phyloP scores from a whole-genome alignment of 35 echinoderm and acorn worm genomes.

The Strongylocentrotus purpuratus region DNA sequence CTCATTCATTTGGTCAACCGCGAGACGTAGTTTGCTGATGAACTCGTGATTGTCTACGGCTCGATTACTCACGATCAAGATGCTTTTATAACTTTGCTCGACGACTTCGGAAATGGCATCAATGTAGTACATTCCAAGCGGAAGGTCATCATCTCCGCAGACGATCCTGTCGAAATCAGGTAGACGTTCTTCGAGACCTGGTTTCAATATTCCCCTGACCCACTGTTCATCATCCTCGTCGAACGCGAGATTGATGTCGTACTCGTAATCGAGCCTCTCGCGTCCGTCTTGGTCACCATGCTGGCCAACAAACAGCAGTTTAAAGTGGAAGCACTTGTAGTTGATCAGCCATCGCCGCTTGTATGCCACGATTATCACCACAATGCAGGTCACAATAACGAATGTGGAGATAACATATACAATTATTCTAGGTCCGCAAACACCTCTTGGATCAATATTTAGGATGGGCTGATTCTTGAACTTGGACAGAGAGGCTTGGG shows the following conservation, averaged over 20 bases:
- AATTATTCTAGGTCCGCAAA: background rate
- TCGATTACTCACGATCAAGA: constrained; percentile 20
- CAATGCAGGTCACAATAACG: background rate
- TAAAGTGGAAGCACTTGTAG: constrained; percentile 26
- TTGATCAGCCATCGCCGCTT: background rate
- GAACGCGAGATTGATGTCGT: constrained; percentile 26
- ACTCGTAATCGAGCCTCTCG: constrained; percentile 5
- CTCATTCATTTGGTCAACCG: constrained; percentile 34
- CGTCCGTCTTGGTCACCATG: background rate
- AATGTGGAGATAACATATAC: background rate
- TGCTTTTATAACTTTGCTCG: constrained; percentile 11
- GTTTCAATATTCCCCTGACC: constrained; percentile 22
- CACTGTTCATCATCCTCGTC: constrained; percentile 23
- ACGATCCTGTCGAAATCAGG: constrained; percentile 17
- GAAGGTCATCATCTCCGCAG: constrained; percentile 22
- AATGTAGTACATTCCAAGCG: constrained; percentile 35
- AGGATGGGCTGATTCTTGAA: background rate
- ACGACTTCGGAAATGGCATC: constrained; percentile 9
- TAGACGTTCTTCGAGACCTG: background rate
- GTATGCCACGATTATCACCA: background rate
- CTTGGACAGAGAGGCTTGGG: background rate
- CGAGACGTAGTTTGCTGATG: constrained; percentile 3
- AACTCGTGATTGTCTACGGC: background rate
- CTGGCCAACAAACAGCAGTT: background rate
- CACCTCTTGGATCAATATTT: background rate